Conservation (phyloP, 2,113 vertebrate species). For the Semnornis frantzii region DNA sequence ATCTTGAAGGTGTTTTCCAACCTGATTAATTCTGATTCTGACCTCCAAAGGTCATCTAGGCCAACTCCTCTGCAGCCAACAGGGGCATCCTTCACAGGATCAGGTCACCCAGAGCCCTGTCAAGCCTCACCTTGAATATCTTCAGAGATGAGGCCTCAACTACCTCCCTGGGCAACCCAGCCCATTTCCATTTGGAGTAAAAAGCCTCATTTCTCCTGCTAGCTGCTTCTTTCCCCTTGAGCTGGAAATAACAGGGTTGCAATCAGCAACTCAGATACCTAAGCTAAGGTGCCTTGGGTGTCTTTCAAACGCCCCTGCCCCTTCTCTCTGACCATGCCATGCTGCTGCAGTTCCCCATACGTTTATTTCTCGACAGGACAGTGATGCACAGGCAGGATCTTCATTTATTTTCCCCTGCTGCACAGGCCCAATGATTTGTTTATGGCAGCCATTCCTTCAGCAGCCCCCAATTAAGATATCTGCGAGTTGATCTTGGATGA, state of each 20-base stretch:
- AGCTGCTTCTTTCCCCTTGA: background rate
- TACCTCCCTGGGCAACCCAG: background rate
- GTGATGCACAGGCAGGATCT: background rate
- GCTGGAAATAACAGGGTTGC: background rate
- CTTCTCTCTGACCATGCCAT: background rate
- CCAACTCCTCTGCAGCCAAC: too few species aligned
- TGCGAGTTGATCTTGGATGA: conserved; percentile 12
- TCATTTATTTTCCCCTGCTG: conserved; percentile 19
- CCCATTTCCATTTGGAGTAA: background rate
- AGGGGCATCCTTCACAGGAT: too few species aligned
- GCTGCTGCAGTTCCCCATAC: background rate
- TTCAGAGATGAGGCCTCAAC: too few species aligned
- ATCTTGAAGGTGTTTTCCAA: too few species aligned
- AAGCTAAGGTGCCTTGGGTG: background rate
- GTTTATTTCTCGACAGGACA: background rate
- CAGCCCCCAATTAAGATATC: conserved; percentile 20
- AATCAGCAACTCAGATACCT: background rate
- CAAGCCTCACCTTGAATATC: too few species aligned
- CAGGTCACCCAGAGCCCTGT: too few species aligned
- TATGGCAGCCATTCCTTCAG: background rate
- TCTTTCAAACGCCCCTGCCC: background rate
- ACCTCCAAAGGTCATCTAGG: too few species aligned
- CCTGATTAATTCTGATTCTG: too few species aligned
- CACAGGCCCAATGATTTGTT: background rate
- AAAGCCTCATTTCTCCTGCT: background rate